Percentiles rank a stretch among this genome's conserved stretches.
phyloP scores from a whole-genome alignment of 2,797 vertebrate species.

The Fratercula arctica region DNA sequence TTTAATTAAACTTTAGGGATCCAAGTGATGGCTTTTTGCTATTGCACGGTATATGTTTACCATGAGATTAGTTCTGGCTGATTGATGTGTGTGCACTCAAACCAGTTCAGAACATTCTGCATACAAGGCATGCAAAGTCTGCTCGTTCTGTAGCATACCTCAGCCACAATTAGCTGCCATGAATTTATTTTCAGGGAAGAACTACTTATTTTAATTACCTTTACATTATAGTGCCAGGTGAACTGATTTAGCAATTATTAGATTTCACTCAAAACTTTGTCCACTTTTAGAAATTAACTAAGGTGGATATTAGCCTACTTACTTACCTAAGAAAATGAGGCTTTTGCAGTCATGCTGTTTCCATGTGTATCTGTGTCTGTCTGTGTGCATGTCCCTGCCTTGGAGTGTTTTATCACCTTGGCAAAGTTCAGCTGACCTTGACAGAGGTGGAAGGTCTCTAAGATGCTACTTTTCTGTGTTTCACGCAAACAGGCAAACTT shows the following conservation, averaged over 20 bases:
- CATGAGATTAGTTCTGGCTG: conserved; percentile 62
- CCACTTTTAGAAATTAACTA: neutral
- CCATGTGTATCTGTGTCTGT: neutral
- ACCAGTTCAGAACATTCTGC: neutral
- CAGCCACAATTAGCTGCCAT: neutral
- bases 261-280: neutral
- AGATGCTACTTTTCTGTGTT: neutral
- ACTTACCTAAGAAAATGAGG: neutral
- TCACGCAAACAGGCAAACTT: neutral
- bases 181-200: neutral
- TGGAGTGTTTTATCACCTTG: neutral
- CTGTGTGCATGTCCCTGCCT: neutral
- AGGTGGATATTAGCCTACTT: neutral
- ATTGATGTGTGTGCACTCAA: neutral
- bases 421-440: neutral
- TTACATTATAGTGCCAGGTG: neutral
- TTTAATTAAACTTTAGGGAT: conserved; percentile 66
- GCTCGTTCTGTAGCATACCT: neutral
- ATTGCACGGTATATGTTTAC: conserved; percentile 30
- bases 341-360: neutral
- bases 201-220: neutral
- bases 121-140: neutral
- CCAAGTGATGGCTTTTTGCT: neutral
- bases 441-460: neutral
- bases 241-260: neutral